Conservation (phyloP, 2,797 vertebrate genomes). For the Oreonectes daqikongensis region DNA sequence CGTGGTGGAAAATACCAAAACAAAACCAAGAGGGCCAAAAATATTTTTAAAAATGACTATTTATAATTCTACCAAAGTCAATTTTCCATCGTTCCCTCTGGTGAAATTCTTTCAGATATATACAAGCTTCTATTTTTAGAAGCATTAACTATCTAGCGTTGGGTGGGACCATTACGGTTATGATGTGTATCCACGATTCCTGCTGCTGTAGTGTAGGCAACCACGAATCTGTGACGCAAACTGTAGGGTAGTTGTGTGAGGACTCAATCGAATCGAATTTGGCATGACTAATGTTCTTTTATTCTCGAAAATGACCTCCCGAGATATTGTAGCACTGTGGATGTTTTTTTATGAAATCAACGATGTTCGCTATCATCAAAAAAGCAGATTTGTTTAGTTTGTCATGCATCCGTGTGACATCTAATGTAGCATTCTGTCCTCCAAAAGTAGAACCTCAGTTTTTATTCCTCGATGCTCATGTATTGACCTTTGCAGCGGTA, state of each 20-base stretch:
- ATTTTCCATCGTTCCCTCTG: conserved; percentile 46
- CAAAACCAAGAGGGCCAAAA: conserved; percentile 9
- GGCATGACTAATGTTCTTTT: conserved; percentile 23
- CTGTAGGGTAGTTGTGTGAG: not conserved
- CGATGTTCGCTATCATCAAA: conserved; percentile 67
- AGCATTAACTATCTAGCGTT: conserved; percentile 52
- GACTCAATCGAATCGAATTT: conserved; percentile 22
- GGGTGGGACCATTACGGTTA: conserved; percentile 31
- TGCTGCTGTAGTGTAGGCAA: conserved; percentile 44
- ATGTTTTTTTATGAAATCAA: no score
- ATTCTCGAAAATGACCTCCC: conserved; percentile 54
- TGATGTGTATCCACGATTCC: conserved; percentile 31
- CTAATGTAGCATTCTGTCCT: conserved; percentile 74
- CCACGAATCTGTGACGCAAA: conserved; percentile 19
- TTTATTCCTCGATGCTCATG: conserved; percentile 64
- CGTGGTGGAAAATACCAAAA: conserved; percentile 15
- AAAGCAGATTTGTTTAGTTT: conserved; percentile 22
- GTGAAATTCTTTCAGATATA: conserved; percentile 58
- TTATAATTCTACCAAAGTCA: conserved; percentile 54
- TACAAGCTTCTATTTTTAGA: conserved; percentile 59
- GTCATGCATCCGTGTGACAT: conserved; percentile 54
- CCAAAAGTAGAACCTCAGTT: conserved; percentile 33
- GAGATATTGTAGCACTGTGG: conserved; percentile 76
- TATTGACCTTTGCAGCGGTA: conserved; percentile 66
- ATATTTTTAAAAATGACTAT: conserved; percentile 36